phyloP scores from a whole-genome alignment of 2,797 vertebrate genomes.

The Orientallactaga sibirica region DNA sequence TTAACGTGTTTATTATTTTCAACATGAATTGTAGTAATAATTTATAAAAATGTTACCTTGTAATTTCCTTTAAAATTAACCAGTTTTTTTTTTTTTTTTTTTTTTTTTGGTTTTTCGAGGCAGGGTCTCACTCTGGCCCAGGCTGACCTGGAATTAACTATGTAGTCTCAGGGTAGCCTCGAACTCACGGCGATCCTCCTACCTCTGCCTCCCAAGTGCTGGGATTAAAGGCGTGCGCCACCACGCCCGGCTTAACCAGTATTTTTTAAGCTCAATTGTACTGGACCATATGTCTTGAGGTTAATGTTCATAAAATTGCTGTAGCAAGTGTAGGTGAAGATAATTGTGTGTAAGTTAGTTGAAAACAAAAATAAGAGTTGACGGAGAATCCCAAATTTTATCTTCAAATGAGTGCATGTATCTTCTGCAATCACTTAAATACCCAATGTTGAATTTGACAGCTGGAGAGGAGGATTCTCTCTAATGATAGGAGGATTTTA shows the following conservation, averaged over 20 bases:
- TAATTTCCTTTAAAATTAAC: conserved; percentile 29
- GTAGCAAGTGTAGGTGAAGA: neutral
- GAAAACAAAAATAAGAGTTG: conserved; percentile 21
- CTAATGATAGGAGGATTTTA: neutral
- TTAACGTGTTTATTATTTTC: neutral
- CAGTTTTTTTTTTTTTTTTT: conserved; percentile 5
- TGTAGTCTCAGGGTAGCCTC: too few species aligned
- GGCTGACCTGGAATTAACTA: too few species aligned
- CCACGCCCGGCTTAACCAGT: too few species aligned
- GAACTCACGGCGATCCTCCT: too few species aligned
- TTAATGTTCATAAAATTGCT: neutral
- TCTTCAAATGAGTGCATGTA: neutral
- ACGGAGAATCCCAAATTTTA: neutral
- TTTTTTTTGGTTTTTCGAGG: too few species aligned
- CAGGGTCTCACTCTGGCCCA: too few species aligned
- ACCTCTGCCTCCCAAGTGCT: too few species aligned
- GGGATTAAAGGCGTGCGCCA: too few species aligned
- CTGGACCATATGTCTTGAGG: neutral
- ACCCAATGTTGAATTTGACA: neutral
- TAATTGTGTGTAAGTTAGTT: neutral
- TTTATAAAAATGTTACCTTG: neutral
- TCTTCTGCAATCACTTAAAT: conserved; percentile 5
- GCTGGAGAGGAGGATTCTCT: neutral
- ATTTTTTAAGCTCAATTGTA: neutral
- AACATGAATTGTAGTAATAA: neutral